These are phyloP conservation scores for Drosophila athabasca DNA, from an alignment of 1,140 invertebrate genomes.

Conservation along the genomic window DNA sequence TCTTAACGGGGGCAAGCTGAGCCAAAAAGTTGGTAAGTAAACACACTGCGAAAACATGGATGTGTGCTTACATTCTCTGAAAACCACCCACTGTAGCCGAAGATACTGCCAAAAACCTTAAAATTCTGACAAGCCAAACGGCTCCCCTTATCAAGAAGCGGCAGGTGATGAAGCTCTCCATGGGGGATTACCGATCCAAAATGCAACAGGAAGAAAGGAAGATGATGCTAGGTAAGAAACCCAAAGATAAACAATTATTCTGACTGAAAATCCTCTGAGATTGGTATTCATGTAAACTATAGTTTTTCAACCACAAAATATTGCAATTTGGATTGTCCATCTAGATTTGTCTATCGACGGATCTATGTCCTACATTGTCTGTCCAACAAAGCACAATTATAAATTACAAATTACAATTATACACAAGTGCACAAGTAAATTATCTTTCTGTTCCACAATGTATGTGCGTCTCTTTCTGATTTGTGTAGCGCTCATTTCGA, in stretches of 20 bases:
- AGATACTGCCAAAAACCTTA: slow-evolving; percentile 87
- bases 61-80: slow-evolving; percentile 2
- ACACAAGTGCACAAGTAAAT: no score
- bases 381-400: no score
- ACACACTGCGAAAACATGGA: background rate
- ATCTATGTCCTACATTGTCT: no score
- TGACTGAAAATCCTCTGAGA: no score
- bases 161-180: slow-evolving; percentile 89
- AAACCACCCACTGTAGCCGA: slow-evolving; percentile 83
- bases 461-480: no score
- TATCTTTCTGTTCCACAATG: no score
- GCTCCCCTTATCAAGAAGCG: slow-evolving; percentile 88
- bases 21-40: slow-evolving; percentile 85
- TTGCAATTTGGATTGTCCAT: no score
- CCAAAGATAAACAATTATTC: background rate
- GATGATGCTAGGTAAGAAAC: slow-evolving; percentile 82
- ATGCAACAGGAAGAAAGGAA: slow-evolving; percentile 90
- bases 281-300: no score
- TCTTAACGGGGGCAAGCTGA: slow-evolving; percentile 86
- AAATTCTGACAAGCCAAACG: slow-evolving; percentile 87
- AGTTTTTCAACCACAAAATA: no score
- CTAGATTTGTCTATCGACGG: no score
- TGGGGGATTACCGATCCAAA: slow-evolving; percentile 90
- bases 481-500: background rate
- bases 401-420: no score